These are phyloP conservation scores for Pica pica DNA, from an alignment of 2,113 vertebrate genomes.

Conservation along the genomic window DNA sequence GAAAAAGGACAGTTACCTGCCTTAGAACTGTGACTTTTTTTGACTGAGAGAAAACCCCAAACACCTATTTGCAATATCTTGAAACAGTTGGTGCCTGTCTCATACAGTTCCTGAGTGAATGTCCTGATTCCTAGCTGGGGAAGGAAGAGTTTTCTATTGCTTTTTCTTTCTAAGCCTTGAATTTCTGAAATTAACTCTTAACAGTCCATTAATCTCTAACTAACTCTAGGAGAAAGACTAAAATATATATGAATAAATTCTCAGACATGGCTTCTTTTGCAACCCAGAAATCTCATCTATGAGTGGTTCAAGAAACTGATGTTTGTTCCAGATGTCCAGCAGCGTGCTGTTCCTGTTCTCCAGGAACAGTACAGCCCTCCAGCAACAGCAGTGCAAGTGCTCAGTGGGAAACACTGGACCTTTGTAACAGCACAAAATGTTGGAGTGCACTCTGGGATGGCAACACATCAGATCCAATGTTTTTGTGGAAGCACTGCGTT, in stretches of 20 bases:
- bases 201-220: background rate
- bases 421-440: background rate
- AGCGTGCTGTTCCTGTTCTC: background rate
- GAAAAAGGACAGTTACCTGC: background rate
- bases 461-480: background rate
- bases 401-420: background rate
- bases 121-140: background rate
- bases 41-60: background rate
- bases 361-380: constrained; percentile 7
- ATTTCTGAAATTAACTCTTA: background rate
- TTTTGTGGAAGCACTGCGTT: fast-evolving
- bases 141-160: background rate
- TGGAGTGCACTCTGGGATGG: background rate
- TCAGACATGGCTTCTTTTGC: background rate
- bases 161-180: background rate
- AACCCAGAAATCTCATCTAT: background rate
- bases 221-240: background rate
- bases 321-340: background rate
- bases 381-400: fast-evolving
- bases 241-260: background rate
- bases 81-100: background rate
- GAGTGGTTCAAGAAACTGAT: background rate
- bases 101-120: background rate
- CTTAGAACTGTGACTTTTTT: background rate
- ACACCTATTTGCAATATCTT: background rate